Base-by-base conservation (phyloP, 2,113 vertebrate species). In the Marmota monax region DNA sequence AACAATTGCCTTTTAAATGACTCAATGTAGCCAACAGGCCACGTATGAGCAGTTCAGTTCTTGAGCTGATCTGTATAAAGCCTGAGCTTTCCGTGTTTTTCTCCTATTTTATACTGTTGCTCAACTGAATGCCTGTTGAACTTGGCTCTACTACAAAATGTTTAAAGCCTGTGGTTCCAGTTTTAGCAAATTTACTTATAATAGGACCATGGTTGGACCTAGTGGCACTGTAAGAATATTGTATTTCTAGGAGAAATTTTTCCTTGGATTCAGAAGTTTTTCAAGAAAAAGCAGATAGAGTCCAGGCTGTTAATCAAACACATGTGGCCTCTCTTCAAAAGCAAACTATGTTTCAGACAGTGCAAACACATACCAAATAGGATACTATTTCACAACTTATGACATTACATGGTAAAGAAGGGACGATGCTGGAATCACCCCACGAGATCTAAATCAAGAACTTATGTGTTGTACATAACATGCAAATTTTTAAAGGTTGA, bases 261-360 rank as follows among this genome's bases (percentile, higher is more conserved):
- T 72, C 79, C 51, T 61, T 42, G 79, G 69, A 92, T 45, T 84
- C 87, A 86, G 39, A 93, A n/a, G 34, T 92, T 95, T 92, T 89
- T 86, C 37, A 77, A 77, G 56, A 95, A 95, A 82, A 87, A 45
- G 17, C 34, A 84, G 13, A 63, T 67, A 27, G 14, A 37, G 10
- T 53, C 94, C 29, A n/a, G 7, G 32, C 22, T 86, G 58, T 83
- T 67, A 95, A 51, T 16, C 25, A 94, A 53, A 61, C 29, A 74
- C 72, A 63, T 27, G 17, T 13, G 42, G 61, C 63, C 48, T 79
- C 83, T 25, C 22, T 79, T 83, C 22, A 23, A 87, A 93, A 61
- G 53, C 2, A 58, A 96, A 95, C 76, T 63, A 69, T 67, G n/a
- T 63, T 76, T 92, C 86, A 74, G 53, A 89, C 20, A 29, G 56